Percentiles rank a stretch among this genome's conserved stretches.
These are phyloP conservation scores for Trachymyrmex septentrionalis DNA, from an alignment of 1,140 invertebrate genomes.

Conservation along the genomic window DNA sequence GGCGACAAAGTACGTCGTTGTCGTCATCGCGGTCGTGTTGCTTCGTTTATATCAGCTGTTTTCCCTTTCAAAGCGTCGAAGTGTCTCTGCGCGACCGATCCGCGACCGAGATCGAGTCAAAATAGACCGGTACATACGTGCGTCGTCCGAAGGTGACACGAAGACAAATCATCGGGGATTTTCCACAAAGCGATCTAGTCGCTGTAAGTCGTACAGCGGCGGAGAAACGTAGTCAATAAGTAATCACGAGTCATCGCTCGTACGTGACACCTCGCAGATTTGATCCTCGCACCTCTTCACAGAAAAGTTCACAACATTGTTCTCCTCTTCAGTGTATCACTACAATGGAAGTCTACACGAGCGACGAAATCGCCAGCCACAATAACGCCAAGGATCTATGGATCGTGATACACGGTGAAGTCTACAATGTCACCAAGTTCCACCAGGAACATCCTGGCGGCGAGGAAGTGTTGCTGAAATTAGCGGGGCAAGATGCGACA, in stretches of 20 bases:
- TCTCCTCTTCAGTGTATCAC: neutral
- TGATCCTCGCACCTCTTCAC: neutral
- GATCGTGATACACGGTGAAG: conserved; percentile 87
- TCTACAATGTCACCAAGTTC: conserved; percentile 88
- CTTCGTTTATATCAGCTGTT: conserved; percentile 26
- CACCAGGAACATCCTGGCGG: conserved; percentile 93
- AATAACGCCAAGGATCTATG: conserved; percentile 82
- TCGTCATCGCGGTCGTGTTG: neutral
- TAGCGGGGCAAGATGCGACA: conserved; percentile 91
- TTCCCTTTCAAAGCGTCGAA: conserved; percentile 68
- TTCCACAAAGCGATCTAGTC: neutral
- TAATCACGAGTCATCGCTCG: neutral
- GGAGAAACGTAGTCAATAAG: neutral
- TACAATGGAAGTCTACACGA: conserved; percentile 85
- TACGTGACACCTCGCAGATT: neutral
- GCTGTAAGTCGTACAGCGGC: neutral
- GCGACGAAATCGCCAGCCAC: conserved; percentile 84
- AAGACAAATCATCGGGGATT: neutral
- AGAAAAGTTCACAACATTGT: no score
- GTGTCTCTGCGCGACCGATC: neutral
- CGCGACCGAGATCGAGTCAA: conserved; percentile 24
- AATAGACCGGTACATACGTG: conserved; percentile 45
- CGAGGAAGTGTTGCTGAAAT: conserved; percentile 92
- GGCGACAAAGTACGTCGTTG: neutral
- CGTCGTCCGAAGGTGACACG: conserved; percentile 1